Evolutionary conservation across 1,140 invertebrate genomes (phyloP).

Genomic region (Cyrtorhinus lividipennis): DNA sequence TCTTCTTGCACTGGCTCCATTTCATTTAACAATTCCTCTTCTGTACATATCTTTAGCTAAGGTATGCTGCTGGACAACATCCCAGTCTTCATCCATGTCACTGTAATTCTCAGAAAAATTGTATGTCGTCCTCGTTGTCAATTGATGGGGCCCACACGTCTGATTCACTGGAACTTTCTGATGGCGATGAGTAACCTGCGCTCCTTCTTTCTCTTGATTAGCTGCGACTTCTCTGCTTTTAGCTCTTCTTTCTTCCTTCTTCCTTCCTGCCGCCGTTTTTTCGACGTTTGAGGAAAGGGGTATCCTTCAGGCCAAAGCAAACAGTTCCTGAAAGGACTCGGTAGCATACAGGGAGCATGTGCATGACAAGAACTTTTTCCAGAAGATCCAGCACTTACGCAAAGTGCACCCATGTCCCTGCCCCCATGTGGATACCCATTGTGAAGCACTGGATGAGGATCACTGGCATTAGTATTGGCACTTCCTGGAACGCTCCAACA

Average conservation of each 20-base stretch:
- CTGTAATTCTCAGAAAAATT: constrained; percentile 10
- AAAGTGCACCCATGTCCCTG: constrained; percentile 3
- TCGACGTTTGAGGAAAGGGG: constrained; percentile 3
- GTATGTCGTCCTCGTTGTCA: constrained; percentile 5
- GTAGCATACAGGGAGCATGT: constrained; percentile 7
- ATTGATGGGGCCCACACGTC: constrained; percentile 5
- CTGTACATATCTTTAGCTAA: constrained; percentile 4
- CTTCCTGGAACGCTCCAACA: constrained; percentile 8
- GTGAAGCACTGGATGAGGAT: constrained; percentile 8
- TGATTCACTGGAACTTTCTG: constrained; percentile 8
- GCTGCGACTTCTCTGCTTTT: constrained; percentile 7
- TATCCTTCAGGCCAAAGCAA: constrained; percentile 6
- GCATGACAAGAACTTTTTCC: constrained; percentile 1
- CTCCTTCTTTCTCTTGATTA: constrained; percentile 1
- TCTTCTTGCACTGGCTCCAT: not conserved
- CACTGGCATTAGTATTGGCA: constrained; percentile 7
- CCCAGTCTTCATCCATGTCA: constrained; percentile 9
- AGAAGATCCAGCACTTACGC: constrained; percentile 8
- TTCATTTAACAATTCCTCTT: no score
- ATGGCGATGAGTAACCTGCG: constrained; percentile 6
- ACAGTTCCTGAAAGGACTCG: constrained; percentile 8
- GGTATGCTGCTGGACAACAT: constrained; percentile 9
- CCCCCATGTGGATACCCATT: constrained; percentile 6
- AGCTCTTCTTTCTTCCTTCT: constrained; percentile 5
- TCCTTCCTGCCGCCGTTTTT: constrained; percentile 4